Conservation (phyloP, 2,888 invertebrate genomes). For the Leptopilina myrica region DNA sequence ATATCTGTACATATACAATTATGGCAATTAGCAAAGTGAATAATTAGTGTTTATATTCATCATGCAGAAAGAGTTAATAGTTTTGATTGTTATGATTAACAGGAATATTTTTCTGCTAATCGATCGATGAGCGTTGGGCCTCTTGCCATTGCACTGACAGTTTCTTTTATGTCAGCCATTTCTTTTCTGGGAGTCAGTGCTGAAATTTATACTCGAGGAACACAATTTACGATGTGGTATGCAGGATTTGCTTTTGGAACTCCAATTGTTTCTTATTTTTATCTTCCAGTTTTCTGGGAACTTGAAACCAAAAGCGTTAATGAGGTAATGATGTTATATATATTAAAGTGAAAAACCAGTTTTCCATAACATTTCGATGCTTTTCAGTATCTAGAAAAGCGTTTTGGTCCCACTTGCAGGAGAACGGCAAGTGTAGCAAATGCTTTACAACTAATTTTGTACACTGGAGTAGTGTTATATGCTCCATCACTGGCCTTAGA, state of each 20-base stretch:
- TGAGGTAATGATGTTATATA: conserved; percentile 78
- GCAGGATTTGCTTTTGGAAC: conserved; percentile 87
- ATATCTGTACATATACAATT: too few relatives aligned
- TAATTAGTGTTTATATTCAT: too few relatives aligned
- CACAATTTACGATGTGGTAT: conserved; percentile 88
- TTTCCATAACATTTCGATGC: not conserved
- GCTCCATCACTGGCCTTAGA: conserved; percentile 82
- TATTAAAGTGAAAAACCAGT: too few relatives aligned
- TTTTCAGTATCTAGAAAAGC: conserved; percentile 80
- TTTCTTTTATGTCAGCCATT: conserved; percentile 95
- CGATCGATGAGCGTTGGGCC: conserved; percentile 88
- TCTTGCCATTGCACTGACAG: conserved; percentile 93
- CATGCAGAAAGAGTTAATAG: too few relatives aligned
- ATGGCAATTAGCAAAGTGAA: too few relatives aligned
- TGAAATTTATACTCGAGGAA: conserved; percentile 91
- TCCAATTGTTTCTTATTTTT: conserved; percentile 86
- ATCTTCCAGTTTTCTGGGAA: conserved; percentile 91
- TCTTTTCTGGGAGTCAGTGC: conserved; percentile 92
- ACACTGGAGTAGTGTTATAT: conserved; percentile 81
- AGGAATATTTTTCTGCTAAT: conserved; percentile 91
- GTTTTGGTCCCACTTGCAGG: conserved; percentile 79
- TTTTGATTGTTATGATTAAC: conserved; percentile 52
- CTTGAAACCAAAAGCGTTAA: conserved; percentile 92
- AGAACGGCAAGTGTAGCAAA: conserved; percentile 79
- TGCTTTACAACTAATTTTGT: conserved; percentile 79